Evolutionary conservation across 2,113 vertebrate species (phyloP).

Genomic region (Eupsittula cactorum): DNA sequence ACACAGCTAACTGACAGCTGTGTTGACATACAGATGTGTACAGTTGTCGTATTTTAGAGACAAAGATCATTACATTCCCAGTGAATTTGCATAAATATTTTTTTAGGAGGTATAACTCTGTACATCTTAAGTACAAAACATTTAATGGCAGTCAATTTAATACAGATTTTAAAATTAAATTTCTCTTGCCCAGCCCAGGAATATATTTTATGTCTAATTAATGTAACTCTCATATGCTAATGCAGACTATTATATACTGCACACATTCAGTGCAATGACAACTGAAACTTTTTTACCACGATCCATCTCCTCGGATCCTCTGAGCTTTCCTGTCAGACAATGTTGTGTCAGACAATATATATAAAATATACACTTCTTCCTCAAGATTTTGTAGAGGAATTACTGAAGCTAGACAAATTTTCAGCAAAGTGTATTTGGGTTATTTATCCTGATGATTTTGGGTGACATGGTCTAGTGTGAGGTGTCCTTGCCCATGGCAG

Average conservation of each 20-base stretch:
- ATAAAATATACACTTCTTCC: neutral
- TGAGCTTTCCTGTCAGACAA: neutral
- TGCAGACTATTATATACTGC: neutral
- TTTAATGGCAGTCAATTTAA: neutral
- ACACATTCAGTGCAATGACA: neutral
- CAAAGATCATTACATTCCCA: neutral
- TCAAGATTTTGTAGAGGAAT: neutral
- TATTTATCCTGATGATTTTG: neutral
- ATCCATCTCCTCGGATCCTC: neutral
- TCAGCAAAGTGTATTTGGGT: neutral
- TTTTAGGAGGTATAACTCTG: neutral
- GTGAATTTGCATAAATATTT: neutral
- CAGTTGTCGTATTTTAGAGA: neutral
- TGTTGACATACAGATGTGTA: neutral
- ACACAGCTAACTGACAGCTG: neutral
- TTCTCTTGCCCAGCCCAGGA: neutral
- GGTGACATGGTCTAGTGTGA: neutral
- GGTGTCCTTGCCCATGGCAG: neutral
- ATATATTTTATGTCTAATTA: neutral
- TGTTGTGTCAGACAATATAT: neutral
- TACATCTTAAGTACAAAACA: neutral
- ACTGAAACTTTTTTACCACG: neutral
- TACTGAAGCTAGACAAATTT: neutral
- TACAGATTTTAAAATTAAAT: neutral
- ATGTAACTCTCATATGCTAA: neutral